A percentile compares a stretch with the other conserved stretches of the same genome.
Evolutionary conservation across 2,797 vertebrate genomes (phyloP).

Genomic region (Sebastes iracundus): DNA sequence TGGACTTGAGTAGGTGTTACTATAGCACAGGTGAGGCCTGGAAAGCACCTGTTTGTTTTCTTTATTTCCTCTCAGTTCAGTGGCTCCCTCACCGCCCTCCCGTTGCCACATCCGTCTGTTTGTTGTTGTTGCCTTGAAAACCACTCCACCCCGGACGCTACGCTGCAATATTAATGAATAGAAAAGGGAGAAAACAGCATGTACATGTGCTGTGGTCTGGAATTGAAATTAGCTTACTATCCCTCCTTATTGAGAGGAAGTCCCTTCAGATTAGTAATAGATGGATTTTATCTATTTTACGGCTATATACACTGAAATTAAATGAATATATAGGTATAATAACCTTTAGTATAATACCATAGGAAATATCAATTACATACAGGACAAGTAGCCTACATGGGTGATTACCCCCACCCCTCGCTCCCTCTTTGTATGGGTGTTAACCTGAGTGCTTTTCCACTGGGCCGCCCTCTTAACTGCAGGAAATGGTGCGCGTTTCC

Average conservation of each 20-base stretch:
- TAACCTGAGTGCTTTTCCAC: constrained; percentile 56
- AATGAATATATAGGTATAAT: background rate
- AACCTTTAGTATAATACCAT: background rate
- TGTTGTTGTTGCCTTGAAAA: constrained; percentile 43
- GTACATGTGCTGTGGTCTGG: constrained; percentile 15
- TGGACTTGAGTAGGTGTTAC: background rate
- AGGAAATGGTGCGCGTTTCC: constrained; percentile 41
- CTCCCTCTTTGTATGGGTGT: constrained; percentile 39
- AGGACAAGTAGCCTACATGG: background rate
- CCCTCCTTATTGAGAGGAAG: background rate
- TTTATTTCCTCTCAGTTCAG: background rate
- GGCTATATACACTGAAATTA: background rate
- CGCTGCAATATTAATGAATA: constrained; percentile 51
- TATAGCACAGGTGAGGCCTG: background rate
- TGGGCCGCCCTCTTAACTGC: constrained; percentile 41
- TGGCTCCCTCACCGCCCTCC: constrained; percentile 34
- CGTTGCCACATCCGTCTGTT: constrained; percentile 51
- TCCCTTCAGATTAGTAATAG: background rate
- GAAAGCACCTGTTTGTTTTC: constrained; percentile 30
- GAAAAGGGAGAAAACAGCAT: background rate
- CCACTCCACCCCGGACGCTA: constrained; percentile 18
- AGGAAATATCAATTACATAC: background rate
- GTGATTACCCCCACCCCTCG: background rate
- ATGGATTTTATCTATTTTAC: background rate
- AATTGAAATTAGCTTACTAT: background rate